Evolutionary conservation across 2,113 vertebrate species (phyloP), one percentile per base, ranked within the genome.

Genomic region (Lontra canadensis): DNA sequence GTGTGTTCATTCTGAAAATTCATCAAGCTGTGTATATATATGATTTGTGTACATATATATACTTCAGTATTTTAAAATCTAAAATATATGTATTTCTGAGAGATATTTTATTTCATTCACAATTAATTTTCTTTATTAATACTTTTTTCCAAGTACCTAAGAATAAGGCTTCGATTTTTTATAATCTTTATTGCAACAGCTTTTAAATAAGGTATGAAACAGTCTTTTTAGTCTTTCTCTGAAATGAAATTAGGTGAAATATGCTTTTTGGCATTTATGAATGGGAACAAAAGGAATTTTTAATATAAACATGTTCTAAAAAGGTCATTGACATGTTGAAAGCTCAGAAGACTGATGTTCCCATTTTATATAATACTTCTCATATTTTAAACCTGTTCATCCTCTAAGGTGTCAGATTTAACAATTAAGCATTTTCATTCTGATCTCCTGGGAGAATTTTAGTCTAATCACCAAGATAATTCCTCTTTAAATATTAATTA

Each of bases 291-390:
- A 88, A 39, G 57, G 21, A 94, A 88, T 10, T 55, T 93, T 63
- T 61, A 71, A 89, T 89, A 92, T 39, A 95, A 94, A 96, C 31
- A 71, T 89, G 49, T 79, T 79, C 39, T 83, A 39, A 81, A 81
- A 71, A 11, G 29, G 34, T 81, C 87, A 59, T 12, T 78, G 63
- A 89, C 65, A 85, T 96, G 25, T 73, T 92, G 26, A 92, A 92
- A 87, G 20, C 17, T 92, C 3, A 1, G 89, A 65, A 86, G 34
- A 86, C 47, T 86, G 18, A 93, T 82, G 57, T 42, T 89, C 25
- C 67, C 36, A 52, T 83, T 94, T 94, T 86, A 88, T 59, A 42
- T 67, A 79, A 23, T 44, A 73, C 21, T 36, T 67, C 34, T 82
- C 21, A 44, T 25, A 89, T 83, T 86, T 47, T n/a, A 86, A 88